phyloP scores from a whole-genome alignment of 1,140 invertebrate species.

The Dufourea novaeangliae region DNA sequence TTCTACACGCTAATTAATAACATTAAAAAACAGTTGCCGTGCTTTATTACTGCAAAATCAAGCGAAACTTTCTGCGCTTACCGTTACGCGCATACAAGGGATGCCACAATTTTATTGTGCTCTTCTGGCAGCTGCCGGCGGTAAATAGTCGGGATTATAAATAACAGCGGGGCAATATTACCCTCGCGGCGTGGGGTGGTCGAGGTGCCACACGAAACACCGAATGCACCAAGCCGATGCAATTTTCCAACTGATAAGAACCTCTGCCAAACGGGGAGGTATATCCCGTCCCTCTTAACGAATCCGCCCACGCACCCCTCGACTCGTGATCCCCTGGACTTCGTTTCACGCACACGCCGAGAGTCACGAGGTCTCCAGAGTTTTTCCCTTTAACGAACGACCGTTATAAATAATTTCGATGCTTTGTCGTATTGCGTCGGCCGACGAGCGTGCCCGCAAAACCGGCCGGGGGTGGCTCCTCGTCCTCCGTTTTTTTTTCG shows the following conservation, averaged over 20 bases:
- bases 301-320: constrained; percentile 43
- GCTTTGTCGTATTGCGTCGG: constrained; percentile 68
- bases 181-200: constrained; percentile 11
- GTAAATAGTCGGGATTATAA: constrained; percentile 73
- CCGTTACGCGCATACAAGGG: not conserved
- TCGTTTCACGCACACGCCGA: constrained; percentile 29
- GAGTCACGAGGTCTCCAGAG: constrained; percentile 57
- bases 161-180: constrained; percentile 68
- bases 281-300: constrained; percentile 39
- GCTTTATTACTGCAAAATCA: not conserved
- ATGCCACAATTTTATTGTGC: constrained; percentile 70
- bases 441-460: constrained; percentile 37
- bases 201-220: constrained; percentile 11
- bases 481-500: constrained; percentile 42
- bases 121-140: constrained; percentile 72
- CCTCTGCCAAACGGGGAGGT: constrained; percentile 64
- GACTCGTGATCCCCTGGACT: constrained; percentile 28
- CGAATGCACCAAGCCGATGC: constrained; percentile 47
- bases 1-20: too few species aligned
- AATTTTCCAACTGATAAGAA: constrained; percentile 65
- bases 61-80: not conserved
- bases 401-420: constrained; percentile 77
- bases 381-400: constrained; percentile 75
- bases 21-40: too few species aligned
- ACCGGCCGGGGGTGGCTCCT: constrained; percentile 32